These are phyloP conservation scores for Nematopogon swammerdamellus DNA, from an alignment of 2,888 invertebrate species.

Conservation along the genomic window DNA sequence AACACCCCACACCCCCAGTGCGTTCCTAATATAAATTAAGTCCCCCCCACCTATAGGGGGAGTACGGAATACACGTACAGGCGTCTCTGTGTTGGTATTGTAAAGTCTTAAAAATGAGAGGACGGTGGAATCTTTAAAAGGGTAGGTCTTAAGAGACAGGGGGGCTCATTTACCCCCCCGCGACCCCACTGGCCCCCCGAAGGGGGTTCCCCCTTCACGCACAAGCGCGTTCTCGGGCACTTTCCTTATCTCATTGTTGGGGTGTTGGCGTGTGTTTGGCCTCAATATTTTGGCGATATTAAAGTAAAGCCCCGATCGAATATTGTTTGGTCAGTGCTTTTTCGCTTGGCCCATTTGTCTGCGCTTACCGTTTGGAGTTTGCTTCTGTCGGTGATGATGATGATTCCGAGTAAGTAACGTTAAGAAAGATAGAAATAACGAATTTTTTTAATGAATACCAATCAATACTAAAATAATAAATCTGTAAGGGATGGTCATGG, in stretches of 20 bases:
- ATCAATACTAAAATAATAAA: too few species aligned
- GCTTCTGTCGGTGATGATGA: too few species aligned
- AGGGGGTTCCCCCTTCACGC: constrained; percentile 16
- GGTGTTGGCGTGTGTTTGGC: constrained; percentile 26
- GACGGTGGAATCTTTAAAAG: constrained; percentile 54
- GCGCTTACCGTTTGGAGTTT: too few species aligned
- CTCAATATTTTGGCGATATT: not conserved
- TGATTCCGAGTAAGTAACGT: too few species aligned
- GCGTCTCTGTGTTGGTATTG: constrained; percentile 47
- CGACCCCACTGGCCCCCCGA: not conserved
- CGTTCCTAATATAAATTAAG: constrained; percentile 36
- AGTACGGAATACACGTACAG: constrained; percentile 18
- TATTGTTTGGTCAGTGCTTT: not conserved
- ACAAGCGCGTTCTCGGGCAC: constrained; percentile 47
- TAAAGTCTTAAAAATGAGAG: constrained; percentile 57
- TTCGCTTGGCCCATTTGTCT: not conserved
- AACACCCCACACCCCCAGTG: not conserved
- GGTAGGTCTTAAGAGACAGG: constrained; percentile 49
- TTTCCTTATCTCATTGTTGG: constrained; percentile 41
- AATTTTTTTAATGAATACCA: too few species aligned
- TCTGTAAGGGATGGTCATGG: too few species aligned
- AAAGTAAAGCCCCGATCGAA: not conserved
- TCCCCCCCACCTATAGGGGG: constrained; percentile 23
- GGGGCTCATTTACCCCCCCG: constrained; percentile 21
- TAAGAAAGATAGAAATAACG: too few species aligned